Evolutionary conservation across 2,113 vertebrate genomes (phyloP).

Genomic region (Sterrhoptilus dennistouni): DNA sequence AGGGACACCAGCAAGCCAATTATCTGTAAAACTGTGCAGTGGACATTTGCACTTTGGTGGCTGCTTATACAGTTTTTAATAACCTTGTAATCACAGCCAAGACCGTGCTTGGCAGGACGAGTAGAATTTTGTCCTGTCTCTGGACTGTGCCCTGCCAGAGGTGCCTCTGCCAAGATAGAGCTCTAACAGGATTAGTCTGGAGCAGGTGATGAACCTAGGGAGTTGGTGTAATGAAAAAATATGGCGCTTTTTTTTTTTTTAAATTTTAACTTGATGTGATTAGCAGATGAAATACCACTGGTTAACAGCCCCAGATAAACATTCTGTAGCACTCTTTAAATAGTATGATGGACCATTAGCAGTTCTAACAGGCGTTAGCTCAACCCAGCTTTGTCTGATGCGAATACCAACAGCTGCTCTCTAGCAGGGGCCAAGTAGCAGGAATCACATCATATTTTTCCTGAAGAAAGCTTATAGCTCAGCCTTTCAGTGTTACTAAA

Average conservation of each 20-base stretch:
- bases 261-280: background rate
- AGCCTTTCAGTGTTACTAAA: background rate
- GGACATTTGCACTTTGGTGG: background rate
- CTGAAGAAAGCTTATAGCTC: background rate
- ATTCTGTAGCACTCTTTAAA: background rate
- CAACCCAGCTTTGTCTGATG: background rate
- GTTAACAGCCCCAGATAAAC: background rate
- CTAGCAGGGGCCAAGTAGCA: background rate
- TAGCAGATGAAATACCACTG: background rate
- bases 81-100: conserved; percentile 37
- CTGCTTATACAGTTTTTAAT: background rate
- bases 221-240: conserved; percentile 4
- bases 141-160: background rate
- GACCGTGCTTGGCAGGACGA: background rate
- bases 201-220: background rate
- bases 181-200: conserved; percentile 24
- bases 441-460: background rate
- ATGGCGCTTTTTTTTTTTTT: background rate
- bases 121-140: background rate
- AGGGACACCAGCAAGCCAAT: background rate
- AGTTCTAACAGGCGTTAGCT: background rate
- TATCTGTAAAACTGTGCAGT: background rate
- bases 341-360: background rate
- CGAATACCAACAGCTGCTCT: background rate
- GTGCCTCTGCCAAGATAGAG: conserved; percentile 14